Conservation (phyloP, 2,888 invertebrate species). For the Stenodera caucasica region DNA sequence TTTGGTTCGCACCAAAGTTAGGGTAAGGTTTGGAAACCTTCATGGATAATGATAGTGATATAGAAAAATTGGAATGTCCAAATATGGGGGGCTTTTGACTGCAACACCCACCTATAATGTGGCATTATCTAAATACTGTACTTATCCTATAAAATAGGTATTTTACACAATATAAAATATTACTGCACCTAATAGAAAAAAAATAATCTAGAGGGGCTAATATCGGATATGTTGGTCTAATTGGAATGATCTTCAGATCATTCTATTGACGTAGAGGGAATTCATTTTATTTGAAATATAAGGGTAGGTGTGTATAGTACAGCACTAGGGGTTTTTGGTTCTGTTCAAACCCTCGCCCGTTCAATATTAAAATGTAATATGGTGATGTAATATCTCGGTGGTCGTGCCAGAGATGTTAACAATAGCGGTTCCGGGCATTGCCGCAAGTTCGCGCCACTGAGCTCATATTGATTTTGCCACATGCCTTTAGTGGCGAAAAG, state of each 20-base stretch:
- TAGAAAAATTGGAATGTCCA: no score
- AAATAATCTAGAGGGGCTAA: neutral
- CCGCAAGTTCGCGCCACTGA: constrained; percentile 51
- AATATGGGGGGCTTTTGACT: no score
- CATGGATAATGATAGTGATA: no score
- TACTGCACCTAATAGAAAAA: no score
- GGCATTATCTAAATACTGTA: no score
- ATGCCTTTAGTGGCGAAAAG: constrained; percentile 43
- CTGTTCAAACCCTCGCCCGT: constrained; percentile 14
- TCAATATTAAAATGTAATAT: constrained; percentile 38
- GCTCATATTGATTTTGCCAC: constrained; percentile 51
- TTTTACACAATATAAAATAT: no score
- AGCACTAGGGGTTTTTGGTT: constrained; percentile 11
- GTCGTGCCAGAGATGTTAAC: constrained; percentile 41
- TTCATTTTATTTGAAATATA: constrained; percentile 1
- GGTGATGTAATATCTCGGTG: constrained; percentile 36
- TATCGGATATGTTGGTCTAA: neutral
- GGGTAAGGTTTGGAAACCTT: neutral
- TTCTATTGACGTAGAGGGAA: neutral
- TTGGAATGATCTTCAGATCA: neutral
- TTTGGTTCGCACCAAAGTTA: neutral
- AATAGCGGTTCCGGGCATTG: constrained; percentile 52
- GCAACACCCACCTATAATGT: no score
- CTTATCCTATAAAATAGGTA: no score
- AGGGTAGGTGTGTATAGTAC: neutral